These are phyloP conservation scores for Colletes gigas DNA, from an alignment of 1,140 invertebrate genomes.

Conservation along the genomic window DNA sequence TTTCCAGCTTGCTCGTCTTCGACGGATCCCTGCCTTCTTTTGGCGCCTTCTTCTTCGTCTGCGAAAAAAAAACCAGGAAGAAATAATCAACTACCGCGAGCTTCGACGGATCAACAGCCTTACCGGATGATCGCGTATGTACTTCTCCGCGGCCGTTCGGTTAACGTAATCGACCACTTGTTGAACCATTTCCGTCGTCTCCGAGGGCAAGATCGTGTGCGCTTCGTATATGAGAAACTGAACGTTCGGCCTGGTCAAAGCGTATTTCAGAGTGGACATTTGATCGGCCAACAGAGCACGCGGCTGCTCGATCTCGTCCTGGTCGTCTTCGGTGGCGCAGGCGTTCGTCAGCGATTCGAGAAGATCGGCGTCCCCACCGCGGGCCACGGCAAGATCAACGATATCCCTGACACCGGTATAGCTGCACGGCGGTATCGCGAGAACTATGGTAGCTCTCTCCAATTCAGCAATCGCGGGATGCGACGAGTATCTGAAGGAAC, in stretches of 20 bases:
- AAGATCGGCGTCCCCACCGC: conserved; percentile 69
- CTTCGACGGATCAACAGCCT: background rate
- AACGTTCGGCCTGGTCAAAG: conserved; percentile 75
- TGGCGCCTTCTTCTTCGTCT: background rate
- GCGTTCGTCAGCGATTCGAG: conserved; percentile 69
- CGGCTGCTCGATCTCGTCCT: conserved; percentile 55
- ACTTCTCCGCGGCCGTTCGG: conserved; percentile 75
- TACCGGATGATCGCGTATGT: conserved; percentile 70
- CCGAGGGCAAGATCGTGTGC: conserved; percentile 76
- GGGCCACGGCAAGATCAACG: conserved; percentile 84
- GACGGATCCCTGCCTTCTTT: background rate
- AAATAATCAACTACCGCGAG: background rate
- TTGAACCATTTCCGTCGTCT: conserved; percentile 77
- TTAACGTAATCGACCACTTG: conserved; percentile 78
- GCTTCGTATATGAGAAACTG: conserved; percentile 80
- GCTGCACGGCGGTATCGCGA: conserved; percentile 88
- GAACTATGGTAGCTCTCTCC: conserved; percentile 86
- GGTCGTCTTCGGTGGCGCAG: conserved; percentile 20
- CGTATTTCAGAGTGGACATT: conserved; percentile 71
- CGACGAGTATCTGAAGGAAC: conserved; percentile 61
- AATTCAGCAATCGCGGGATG: conserved; percentile 75
- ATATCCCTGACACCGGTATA: conserved; percentile 88
- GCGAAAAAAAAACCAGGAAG: background rate
- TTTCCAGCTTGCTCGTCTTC: background rate
- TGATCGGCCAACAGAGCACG: conserved; percentile 68